These are phyloP conservation scores for Drosophila paranaensis DNA, from an alignment of 2,888 invertebrate species.

Conservation along the genomic window DNA sequence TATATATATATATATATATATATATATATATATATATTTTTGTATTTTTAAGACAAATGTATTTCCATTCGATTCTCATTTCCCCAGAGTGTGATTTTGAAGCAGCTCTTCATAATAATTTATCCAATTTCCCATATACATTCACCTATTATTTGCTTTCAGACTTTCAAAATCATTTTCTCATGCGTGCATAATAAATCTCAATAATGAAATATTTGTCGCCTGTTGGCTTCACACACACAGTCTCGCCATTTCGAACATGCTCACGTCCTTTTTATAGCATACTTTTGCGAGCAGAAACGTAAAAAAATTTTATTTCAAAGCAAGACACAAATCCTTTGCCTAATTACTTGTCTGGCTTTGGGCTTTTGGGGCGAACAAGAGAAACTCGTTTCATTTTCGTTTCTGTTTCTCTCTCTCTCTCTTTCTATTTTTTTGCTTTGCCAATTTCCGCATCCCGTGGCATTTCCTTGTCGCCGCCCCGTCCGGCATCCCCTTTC, in stretches of 20 bases:
- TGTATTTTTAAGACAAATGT: neutral
- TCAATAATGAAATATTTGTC: slow-evolving; percentile 39
- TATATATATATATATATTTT: too few relatives aligned
- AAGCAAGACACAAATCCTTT: slow-evolving; percentile 71
- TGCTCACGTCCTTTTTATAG: slow-evolving; percentile 64
- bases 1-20: too few relatives aligned
- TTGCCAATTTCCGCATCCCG: slow-evolving; percentile 55
- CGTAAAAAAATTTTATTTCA: slow-evolving; percentile 52
- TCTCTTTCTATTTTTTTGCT: slow-evolving; percentile 7
- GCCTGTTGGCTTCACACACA: slow-evolving; percentile 32
- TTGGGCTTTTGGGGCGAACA: slow-evolving; percentile 44
- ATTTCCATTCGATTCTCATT: neutral
- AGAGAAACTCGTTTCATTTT: slow-evolving; percentile 40
- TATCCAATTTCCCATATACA: neutral
- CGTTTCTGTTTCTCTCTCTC: slow-evolving; percentile 3
- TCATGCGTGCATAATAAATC: neutral
- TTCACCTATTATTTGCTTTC: neutral
- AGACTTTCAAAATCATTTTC: neutral
- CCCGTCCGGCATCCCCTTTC: slow-evolving; percentile 36
- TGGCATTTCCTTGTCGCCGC: slow-evolving; percentile 15
- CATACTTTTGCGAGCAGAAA: slow-evolving; percentile 45
- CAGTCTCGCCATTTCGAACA: slow-evolving; percentile 25
- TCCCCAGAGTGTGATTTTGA: slow-evolving; percentile 1
- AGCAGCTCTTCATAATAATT: neutral
- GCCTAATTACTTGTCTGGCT: slow-evolving; percentile 76